Evolutionary conservation across 2,797 vertebrate genomes (phyloP), one percentile per base, ranked within the genome.

Genomic region (Myotis planiceps): DNA sequence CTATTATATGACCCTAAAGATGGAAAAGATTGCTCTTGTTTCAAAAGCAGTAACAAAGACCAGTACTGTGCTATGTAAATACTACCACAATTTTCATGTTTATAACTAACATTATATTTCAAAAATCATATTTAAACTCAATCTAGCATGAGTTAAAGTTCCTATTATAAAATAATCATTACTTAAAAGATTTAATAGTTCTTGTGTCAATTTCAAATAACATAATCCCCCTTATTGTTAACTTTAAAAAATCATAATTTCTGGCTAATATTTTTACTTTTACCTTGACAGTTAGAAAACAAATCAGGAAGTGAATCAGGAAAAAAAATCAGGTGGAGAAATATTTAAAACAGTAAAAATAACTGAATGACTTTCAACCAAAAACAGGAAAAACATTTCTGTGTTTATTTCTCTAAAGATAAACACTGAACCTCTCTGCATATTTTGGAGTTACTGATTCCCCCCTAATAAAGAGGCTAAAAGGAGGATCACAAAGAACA

Each of bases 1-100:
- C 98, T 99, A 94, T 98, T 86, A 66, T 53, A 16, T 95, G 98
- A 97, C 8, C 98, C 98, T 99, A 63, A 92, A 76, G 25, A 94
- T 12, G 1, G 84, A 95, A 97, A 86, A 1, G 55, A 76, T 8
- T 86, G 72, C 18, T 93, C 86, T 25, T 39, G 4, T 32, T 69
- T 84, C 92, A 89, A 91, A 94, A 94, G 66, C 18, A 95, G 2
- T 6, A 72, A 72, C 81, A 78, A 94, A 90, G 0, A 13, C 65
- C 3, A 63, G 69, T n/a, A 88, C 27, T 83, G 7, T 32, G 32
- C 51, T 95, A 66, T 39, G 37, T 34, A 92, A 83, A 19, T 23
- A 94, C 66, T 25, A 55, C 2, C 3, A 82, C 19, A 71, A 72
- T 79, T 69, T 71, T 60, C 53, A 66, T 58, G 47, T 58, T 92